phyloP scores from a whole-genome alignment of 2,797 vertebrate species.

The Micropoecilia bifurca region DNA sequence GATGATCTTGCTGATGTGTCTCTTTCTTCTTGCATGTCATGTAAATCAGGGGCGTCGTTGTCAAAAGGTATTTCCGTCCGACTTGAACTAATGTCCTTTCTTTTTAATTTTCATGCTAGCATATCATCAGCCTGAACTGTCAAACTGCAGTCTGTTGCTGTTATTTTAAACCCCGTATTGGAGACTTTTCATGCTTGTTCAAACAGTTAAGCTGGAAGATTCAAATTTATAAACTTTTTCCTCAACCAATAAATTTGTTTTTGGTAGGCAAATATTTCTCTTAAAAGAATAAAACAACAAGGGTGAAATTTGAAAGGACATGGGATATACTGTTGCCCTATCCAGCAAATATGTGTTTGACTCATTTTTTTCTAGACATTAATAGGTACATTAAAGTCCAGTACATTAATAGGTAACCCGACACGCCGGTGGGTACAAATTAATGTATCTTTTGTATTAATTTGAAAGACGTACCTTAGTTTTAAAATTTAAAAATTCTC shows the following conservation, averaged over 20 bases:
- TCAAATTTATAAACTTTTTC: not conserved
- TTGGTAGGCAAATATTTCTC: not conserved
- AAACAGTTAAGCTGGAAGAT: not conserved
- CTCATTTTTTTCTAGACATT: no score
- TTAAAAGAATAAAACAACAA: not conserved
- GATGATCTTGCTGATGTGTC: constrained; percentile 34
- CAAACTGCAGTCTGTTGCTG: not conserved
- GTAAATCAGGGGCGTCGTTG: constrained; percentile 23
- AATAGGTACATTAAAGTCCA: no score
- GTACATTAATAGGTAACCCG: no score
- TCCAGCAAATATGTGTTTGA: no score
- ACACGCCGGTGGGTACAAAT: no score
- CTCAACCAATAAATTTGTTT: not conserved
- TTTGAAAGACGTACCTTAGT: no score
- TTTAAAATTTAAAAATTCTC: no score
- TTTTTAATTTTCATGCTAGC: constrained; percentile 36
- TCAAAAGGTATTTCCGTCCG: constrained; percentile 34
- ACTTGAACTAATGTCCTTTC: constrained; percentile 32
- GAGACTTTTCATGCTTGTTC: not conserved
- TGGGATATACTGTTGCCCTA: no score
- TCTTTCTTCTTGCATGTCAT: constrained; percentile 19
- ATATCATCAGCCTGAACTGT: constrained; percentile 22
- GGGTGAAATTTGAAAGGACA: no score
- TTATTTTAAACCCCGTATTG: not conserved
- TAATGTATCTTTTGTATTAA: no score